Evolutionary conservation across 2,113 vertebrate genomes (phyloP).

Genomic region (Herpailurus yagouaroundi): DNA sequence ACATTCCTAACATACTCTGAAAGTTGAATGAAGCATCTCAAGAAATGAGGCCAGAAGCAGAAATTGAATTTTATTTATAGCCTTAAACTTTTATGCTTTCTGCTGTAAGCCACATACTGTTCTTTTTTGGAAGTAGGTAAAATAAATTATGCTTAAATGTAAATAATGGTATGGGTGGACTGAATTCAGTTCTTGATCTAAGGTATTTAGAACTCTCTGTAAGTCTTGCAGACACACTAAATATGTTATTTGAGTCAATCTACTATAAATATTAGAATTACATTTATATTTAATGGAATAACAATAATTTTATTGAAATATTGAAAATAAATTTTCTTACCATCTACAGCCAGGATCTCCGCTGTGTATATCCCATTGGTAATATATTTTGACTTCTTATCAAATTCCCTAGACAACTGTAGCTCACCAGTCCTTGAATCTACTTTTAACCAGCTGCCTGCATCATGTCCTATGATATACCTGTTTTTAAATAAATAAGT

Average conservation of each 20-base stretch:
- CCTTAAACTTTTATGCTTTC: background rate
- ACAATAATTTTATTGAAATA: background rate
- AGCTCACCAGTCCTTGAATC: constrained; percentile 92
- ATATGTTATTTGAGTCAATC: background rate
- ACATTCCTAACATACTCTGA: background rate
- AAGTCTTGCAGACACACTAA: background rate
- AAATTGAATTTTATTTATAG: constrained; percentile 43
- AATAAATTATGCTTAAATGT: constrained; percentile 19
- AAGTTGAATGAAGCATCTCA: background rate
- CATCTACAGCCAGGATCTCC: constrained; percentile 91
- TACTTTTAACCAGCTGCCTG: constrained; percentile 91
- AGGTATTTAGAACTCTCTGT: background rate
- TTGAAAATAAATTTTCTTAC: constrained; percentile 84
- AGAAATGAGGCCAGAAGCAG: background rate
- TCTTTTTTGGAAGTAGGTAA: constrained; percentile 34
- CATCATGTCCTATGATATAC: constrained; percentile 91
- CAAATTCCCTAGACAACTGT: constrained; percentile 89
- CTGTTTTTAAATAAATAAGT: constrained; percentile 84
- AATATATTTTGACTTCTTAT: constrained; percentile 89
- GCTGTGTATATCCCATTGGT: constrained; percentile 89
- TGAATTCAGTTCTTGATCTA: constrained; percentile 37
- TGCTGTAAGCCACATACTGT: background rate
- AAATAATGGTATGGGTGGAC: background rate
- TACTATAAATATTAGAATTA: background rate
- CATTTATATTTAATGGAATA: background rate